Percentiles rank a stretch among this genome's conserved stretches.
Conservation (phyloP, 2,797 vertebrate genomes). For the Vireo griseus region DNA sequence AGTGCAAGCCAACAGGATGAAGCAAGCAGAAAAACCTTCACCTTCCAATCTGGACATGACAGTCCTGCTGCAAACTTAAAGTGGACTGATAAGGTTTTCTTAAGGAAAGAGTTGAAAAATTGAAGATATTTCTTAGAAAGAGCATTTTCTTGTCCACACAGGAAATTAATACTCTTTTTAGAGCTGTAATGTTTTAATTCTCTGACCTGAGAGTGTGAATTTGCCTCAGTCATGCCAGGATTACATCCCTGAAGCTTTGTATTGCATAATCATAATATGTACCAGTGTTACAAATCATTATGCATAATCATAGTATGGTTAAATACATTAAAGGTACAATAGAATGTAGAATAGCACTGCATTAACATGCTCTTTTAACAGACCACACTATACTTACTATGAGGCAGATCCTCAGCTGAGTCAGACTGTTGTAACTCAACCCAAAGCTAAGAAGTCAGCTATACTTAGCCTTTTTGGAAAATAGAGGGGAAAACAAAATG, state of each 20-base stretch:
- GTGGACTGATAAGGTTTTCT: neutral
- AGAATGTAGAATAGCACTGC: neutral
- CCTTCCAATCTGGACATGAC: neutral
- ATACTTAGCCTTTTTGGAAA: neutral
- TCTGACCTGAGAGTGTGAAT: neutral
- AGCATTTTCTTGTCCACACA: neutral
- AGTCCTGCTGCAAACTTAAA: neutral
- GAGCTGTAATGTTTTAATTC: neutral
- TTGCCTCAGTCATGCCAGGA: neutral
- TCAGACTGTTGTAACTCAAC: neutral
- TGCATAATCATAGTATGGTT: neutral
- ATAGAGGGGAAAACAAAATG: fast-evolving
- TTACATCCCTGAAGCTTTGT: neutral
- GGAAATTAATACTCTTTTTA: neutral
- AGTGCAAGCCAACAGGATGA: neutral
- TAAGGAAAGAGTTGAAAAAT: neutral
- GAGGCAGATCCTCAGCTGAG: neutral
- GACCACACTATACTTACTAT: neutral
- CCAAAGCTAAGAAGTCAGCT: neutral
- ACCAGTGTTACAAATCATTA: neutral
- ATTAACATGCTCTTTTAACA: neutral
- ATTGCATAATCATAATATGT: neutral
- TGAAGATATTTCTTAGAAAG: neutral
- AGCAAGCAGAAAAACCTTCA: neutral
- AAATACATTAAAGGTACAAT: neutral